Evolutionary conservation across 2,113 vertebrate genomes (phyloP).

Genomic region (Poicephalus meyeri): DNA sequence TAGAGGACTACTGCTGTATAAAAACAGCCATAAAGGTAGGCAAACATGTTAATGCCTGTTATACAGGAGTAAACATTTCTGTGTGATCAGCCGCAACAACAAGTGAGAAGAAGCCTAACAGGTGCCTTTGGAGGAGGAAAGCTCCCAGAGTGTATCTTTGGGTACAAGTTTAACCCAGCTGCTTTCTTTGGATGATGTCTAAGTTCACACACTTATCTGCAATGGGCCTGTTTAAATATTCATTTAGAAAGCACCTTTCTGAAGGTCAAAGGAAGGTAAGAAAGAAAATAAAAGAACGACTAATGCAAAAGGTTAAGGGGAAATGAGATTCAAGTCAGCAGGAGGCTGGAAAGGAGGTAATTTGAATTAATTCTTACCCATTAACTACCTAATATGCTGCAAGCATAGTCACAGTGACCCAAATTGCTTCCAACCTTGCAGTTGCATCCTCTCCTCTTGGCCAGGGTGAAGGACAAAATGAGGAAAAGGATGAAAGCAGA

Average conservation of each 20-base stretch:
- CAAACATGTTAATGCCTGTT: not conserved
- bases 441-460: not conserved
- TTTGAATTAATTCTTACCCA: not conserved
- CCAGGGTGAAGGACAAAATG: not conserved
- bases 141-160: accelerated
- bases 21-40: not conserved
- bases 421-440: not conserved
- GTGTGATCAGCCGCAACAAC: not conserved
- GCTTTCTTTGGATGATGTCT: not conserved
- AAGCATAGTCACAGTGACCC: not conserved
- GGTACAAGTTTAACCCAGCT: not conserved
- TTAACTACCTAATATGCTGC: not conserved
- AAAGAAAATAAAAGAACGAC: not conserved
- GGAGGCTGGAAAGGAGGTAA: not conserved
- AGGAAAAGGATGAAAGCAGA: not conserved
- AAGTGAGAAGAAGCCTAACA: not conserved
- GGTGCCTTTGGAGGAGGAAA: not conserved
- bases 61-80: not conserved
- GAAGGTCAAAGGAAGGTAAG: not conserved
- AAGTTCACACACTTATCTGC: not conserved
- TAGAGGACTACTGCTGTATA: not conserved
- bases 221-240: not conserved
- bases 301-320: not conserved
- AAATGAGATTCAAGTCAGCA: not conserved
- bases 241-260: not conserved